Evolutionary conservation across 1,140 invertebrate genomes (phyloP).

Genomic region (Samia ricini): DNA sequence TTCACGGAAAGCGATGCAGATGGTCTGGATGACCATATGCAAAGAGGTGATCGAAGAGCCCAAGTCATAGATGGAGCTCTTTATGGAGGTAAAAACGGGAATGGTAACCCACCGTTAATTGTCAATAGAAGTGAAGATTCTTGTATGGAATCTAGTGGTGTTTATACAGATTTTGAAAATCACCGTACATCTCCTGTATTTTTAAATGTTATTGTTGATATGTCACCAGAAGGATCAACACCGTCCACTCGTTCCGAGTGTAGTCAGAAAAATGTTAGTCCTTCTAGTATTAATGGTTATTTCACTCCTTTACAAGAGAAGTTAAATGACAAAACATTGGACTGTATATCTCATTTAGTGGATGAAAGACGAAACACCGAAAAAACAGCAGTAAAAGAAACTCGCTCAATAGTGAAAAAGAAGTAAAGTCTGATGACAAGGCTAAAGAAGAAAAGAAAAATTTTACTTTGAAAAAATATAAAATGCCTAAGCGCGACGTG

Average conservation of each 20-base stretch:
- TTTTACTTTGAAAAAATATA: conserved; percentile 82
- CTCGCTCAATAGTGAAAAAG: conserved; percentile 67
- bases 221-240: conserved; percentile 79
- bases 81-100: conserved; percentile 82
- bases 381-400: conserved; percentile 66
- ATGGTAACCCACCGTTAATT: conserved; percentile 69
- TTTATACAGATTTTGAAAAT: conserved; percentile 90
- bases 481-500: conserved; percentile 86
- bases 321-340: conserved; percentile 41
- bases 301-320: conserved; percentile 49
- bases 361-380: conserved; percentile 58
- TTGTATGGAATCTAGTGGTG: conserved; percentile 91
- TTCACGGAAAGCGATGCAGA: conserved; percentile 93
- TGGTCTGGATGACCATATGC: conserved; percentile 84
- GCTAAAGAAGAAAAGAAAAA: conserved; percentile 78
- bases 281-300: conserved; percentile 45
- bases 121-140: conserved; percentile 79
- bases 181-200: conserved; percentile 75
- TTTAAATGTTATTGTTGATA: conserved; percentile 75
- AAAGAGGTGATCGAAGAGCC: conserved; percentile 83
- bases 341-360: conserved; percentile 32
- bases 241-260: conserved; percentile 73
- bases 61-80: conserved; percentile 91
- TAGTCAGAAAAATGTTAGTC: conserved; percentile 59
- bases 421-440: conserved; percentile 49